Evolutionary conservation across 1,140 invertebrate genomes (phyloP).

Genomic region (Spodoptera frugiperda): DNA sequence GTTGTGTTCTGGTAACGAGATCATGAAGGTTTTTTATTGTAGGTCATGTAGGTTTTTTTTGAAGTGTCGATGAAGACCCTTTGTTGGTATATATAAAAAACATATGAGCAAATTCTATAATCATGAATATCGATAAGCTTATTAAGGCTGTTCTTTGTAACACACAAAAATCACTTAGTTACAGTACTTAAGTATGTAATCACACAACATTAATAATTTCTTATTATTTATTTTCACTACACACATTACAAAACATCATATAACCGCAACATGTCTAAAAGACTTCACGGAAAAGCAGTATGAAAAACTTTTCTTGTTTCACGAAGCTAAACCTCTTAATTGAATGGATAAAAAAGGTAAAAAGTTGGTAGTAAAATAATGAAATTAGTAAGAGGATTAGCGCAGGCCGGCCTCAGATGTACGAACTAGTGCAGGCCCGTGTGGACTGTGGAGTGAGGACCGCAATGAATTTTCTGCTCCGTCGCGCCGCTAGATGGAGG

Average conservation of each 20-base stretch:
- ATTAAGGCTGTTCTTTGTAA: no score
- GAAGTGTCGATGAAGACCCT: no score
- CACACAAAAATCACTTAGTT: no score
- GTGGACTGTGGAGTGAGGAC: slow-evolving; percentile 72
- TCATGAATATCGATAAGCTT: no score
- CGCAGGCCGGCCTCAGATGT: slow-evolving; percentile 43
- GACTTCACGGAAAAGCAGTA: neutral
- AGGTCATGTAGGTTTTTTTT: no score
- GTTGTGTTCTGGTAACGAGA: neutral
- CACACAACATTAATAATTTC: no score
- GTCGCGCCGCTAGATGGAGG: slow-evolving; percentile 73
- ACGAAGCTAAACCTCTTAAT: slow-evolving; percentile 4
- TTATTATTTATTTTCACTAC: neutral
- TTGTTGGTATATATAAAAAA: no score
- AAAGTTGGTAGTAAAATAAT: slow-evolving; percentile 39
- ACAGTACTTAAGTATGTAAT: no score
- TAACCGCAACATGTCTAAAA: no score
- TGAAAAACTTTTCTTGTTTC: neutral
- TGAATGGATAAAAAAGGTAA: slow-evolving; percentile 8
- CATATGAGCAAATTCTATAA: no score
- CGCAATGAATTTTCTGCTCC: slow-evolving; percentile 80
- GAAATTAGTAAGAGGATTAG: slow-evolving; percentile 38
- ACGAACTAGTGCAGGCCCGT: slow-evolving; percentile 57
- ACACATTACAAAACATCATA: neutral
- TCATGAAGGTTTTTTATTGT: slow-evolving; percentile 5